These are phyloP conservation scores for Druon quercuslanigerum DNA, from an alignment of 1,140 invertebrate species.

Conservation along the genomic window DNA sequence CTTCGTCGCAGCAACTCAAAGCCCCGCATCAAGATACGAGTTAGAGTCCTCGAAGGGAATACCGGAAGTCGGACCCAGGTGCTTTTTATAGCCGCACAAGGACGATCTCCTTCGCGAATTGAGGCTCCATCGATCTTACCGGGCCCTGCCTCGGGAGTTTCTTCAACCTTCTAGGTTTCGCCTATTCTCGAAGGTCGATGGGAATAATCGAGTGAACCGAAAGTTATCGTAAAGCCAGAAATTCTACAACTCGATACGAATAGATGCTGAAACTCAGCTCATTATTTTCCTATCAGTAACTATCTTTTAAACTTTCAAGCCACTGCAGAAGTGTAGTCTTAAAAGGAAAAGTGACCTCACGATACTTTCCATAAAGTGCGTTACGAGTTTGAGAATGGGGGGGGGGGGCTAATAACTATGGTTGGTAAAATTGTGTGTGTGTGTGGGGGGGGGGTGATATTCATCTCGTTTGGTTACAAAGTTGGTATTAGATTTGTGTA, in stretches of 20 bases:
- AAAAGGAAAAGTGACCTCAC: too few relatives aligned
- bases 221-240: not conserved
- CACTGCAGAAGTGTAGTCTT: too few relatives aligned
- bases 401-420: too few relatives aligned
- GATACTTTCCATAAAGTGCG: too few relatives aligned
- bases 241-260: not conserved
- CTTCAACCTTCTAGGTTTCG: slow-evolving; percentile 27
- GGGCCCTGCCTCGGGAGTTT: not conserved
- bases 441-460: too few relatives aligned
- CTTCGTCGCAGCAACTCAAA: slow-evolving; percentile 20
- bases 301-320: too few relatives aligned
- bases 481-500: too few relatives aligned
- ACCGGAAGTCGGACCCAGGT: slow-evolving; percentile 41
- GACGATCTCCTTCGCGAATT: slow-evolving; percentile 21
- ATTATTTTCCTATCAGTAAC: too few relatives aligned
- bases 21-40: slow-evolving; percentile 18
- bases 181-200: not conserved
- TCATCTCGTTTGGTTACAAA: too few relatives aligned
- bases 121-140: slow-evolving; percentile 27
- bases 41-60: slow-evolving; percentile 33
- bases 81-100: slow-evolving; percentile 32
- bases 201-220: not conserved
- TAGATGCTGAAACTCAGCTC: not conserved
- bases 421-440: too few relatives aligned
- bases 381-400: too few relatives aligned